These are phyloP conservation scores for Octodonta nipae DNA, from an alignment of 2,888 invertebrate species.

Conservation along the genomic window DNA sequence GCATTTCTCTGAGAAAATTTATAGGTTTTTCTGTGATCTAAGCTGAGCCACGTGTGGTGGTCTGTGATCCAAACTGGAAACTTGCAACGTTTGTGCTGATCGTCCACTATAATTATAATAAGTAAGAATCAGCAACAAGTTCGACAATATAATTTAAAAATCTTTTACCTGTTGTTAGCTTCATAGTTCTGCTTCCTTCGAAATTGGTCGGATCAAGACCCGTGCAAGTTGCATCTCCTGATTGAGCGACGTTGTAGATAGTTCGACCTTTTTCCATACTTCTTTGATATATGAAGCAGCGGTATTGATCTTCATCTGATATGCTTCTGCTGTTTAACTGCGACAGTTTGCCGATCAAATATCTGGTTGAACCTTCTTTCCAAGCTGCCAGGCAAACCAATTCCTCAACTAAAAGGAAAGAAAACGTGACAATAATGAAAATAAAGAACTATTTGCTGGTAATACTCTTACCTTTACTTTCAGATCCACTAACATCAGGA, in stretches of 20 bases:
- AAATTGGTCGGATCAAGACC: constrained; percentile 54
- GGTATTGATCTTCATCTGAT: constrained; percentile 64
- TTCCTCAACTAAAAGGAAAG: constrained; percentile 52
- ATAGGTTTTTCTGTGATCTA: constrained; percentile 59
- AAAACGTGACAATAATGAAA: background rate
- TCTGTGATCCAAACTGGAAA: constrained; percentile 68
- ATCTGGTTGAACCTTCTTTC: constrained; percentile 71
- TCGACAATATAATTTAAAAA: background rate
- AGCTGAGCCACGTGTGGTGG: constrained; percentile 67
- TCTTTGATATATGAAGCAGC: constrained; percentile 67
- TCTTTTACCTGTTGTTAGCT: constrained; percentile 54
- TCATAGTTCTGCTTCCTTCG: constrained; percentile 69
- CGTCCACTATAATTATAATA: constrained; percentile 45
- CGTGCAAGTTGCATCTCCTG: constrained; percentile 68
- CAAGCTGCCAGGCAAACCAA: constrained; percentile 68
- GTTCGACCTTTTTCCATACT: constrained; percentile 38
- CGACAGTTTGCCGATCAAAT: constrained; percentile 60
- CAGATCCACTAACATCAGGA: constrained; percentile 61
- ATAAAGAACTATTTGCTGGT: too few relatives aligned
- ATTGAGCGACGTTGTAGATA: constrained; percentile 58
- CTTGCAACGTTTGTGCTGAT: constrained; percentile 61
- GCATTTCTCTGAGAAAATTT: constrained; percentile 63
- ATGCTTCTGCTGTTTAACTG: constrained; percentile 47
- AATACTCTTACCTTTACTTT: constrained; percentile 56
- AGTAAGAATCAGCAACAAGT: constrained; percentile 1